Evolutionary conservation across 2,797 vertebrate genomes (phyloP).

Genomic region (Manis javanica): DNA sequence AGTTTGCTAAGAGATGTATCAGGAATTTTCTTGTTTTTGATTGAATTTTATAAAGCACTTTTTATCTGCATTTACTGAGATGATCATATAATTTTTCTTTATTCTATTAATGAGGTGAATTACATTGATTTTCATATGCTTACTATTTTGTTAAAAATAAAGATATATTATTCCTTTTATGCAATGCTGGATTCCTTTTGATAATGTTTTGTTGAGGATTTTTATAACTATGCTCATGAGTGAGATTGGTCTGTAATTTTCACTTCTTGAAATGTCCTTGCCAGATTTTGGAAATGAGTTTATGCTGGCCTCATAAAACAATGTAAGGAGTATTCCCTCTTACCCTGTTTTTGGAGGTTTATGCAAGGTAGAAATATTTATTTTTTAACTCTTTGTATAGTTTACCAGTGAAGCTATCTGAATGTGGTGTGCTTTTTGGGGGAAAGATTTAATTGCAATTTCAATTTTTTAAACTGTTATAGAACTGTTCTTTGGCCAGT

Average conservation of each 20-base stretch:
- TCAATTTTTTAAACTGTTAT: neutral
- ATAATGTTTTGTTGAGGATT: neutral
- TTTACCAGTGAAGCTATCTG: neutral
- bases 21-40: neutral
- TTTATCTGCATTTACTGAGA: neutral
- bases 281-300: neutral
- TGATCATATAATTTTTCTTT: neutral
- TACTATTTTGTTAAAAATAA: neutral
- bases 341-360: neutral
- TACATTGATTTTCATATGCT: neutral
- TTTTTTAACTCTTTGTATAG: neutral
- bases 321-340: neutral
- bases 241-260: neutral
- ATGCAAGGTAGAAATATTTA: neutral
- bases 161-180: neutral
- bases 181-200: neutral
- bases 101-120: neutral
- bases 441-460: neutral
- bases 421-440: neutral
- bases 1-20: neutral
- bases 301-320: neutral
- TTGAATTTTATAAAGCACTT: neutral
- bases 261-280: neutral
- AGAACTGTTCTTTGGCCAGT: neutral
- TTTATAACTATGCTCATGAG: neutral